Evolutionary conservation across 2,113 vertebrate species (phyloP).

Genomic region (Scalopus aquaticus): DNA sequence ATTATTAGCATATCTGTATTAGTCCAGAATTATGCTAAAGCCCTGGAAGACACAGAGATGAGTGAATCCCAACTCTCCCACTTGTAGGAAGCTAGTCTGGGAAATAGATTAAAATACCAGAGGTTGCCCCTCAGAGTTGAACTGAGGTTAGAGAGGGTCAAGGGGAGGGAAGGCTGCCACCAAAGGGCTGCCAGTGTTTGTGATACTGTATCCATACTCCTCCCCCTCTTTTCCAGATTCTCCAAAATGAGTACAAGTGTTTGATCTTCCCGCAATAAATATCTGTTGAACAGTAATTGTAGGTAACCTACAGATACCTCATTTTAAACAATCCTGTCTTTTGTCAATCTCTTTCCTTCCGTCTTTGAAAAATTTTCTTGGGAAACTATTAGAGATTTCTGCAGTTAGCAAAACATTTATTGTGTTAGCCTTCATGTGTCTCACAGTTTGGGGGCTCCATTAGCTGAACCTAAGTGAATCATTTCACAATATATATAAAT

Average conservation of each 20-base stretch:
- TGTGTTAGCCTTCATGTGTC: neutral
- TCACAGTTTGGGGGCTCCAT: neutral
- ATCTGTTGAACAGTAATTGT: neutral
- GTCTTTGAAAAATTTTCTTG: constrained; percentile 9
- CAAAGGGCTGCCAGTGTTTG: neutral
- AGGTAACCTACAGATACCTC: neutral
- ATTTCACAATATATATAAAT: neutral
- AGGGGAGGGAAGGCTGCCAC: neutral
- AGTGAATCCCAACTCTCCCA: neutral
- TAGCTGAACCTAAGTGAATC: neutral
- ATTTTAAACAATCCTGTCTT: neutral
- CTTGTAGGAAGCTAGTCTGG: neutral
- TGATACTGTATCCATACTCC: neutral
- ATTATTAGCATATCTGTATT: neutral
- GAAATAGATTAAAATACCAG: too few species aligned
- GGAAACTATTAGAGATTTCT: neutral
- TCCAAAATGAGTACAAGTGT: neutral
- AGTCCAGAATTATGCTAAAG: neutral
- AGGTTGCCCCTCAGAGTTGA: neutral
- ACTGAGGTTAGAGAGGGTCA: neutral
- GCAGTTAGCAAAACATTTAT: neutral
- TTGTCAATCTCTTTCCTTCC: neutral
- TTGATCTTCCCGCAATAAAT: neutral
- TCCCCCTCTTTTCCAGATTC: neutral
- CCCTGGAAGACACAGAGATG: neutral